Percentiles rank a stretch among this genome's conserved stretches.
Conservation (phyloP, 1,140 invertebrate genomes). For the Oryzaephilus surinamensis region DNA sequence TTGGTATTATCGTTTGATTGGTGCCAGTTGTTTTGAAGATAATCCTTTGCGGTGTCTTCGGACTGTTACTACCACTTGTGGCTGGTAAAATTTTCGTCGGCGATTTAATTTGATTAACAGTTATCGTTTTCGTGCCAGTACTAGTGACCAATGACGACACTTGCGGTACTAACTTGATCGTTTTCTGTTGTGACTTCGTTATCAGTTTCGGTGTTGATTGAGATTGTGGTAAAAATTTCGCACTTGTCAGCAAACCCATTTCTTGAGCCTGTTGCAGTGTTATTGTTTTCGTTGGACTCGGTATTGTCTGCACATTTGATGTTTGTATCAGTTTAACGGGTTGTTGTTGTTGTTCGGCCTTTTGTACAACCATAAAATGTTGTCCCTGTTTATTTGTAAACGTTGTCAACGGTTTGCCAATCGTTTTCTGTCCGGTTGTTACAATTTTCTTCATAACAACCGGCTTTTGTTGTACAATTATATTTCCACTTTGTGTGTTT, state of each 20-base stretch:
- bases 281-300: conserved; percentile 54
- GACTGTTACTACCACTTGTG: conserved; percentile 24
- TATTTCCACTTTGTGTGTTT: conserved; percentile 12
- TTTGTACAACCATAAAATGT: conserved; percentile 29
- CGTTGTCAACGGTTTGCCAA: conserved; percentile 15
- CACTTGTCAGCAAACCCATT: conserved; percentile 47
- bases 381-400: conserved; percentile 15
- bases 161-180: conserved; percentile 31
- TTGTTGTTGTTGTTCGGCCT: conserved; percentile 18
- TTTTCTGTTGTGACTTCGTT: conserved; percentile 33
- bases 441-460: conserved; percentile 33
- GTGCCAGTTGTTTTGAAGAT: conserved; percentile 43
- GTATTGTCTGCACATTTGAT: conserved; percentile 13
- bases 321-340: conserved; percentile 20
- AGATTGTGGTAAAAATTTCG: conserved; percentile 43
- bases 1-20: conserved; percentile 24
- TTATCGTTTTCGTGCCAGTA: conserved; percentile 17
- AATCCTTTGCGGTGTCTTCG: conserved; percentile 47
- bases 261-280: conserved; percentile 58
- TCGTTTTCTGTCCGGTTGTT: conserved; percentile 18
- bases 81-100: conserved; percentile 60
- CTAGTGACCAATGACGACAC: conserved; percentile 11
- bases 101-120: conserved; percentile 40
- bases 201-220: conserved; percentile 29
- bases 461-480: conserved; percentile 28